Evolutionary conservation across 2,888 invertebrate species (phyloP).

Genomic region (Tachina grossa): DNA sequence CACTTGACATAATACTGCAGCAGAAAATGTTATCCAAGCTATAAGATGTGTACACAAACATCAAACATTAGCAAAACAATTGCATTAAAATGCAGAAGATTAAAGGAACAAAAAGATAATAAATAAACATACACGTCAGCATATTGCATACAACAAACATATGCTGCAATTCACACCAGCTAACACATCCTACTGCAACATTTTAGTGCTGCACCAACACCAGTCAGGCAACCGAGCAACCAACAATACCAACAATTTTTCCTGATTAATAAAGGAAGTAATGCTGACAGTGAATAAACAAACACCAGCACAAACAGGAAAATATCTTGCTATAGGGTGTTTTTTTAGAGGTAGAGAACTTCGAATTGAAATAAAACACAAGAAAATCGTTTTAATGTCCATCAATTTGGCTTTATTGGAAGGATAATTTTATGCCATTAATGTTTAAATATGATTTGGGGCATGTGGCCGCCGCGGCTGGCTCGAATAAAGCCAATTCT

Average conservation of each 20-base stretch:
- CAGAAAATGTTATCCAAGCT: constrained; percentile 40
- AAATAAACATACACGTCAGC: constrained; percentile 27
- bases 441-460: no score
- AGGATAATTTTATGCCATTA: no score
- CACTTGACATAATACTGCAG: constrained; percentile 70
- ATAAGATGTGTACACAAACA: constrained; percentile 46
- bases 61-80: constrained; percentile 59
- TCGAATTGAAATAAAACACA: no score
- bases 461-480: no score
- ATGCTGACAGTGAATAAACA: constrained; percentile 64
- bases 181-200: constrained; percentile 33
- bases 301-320: constrained; percentile 49
- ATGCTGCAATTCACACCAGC: not conserved
- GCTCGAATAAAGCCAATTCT: no score
- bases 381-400: no score
- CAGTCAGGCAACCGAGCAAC: not conserved
- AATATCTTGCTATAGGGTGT: constrained; percentile 38
- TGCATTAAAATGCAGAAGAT: constrained; percentile 69
- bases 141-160: constrained; percentile 8
- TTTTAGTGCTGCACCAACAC: constrained; percentile 12
- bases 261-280: constrained; percentile 65
- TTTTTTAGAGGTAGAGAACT: no score
- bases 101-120: constrained; percentile 36
- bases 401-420: no score
- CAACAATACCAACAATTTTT: constrained; percentile 25